Percentiles rank a stretch among this genome's conserved stretches.
Conservation (phyloP, 30 jellyfish, hydroid and myxozoan species). For the Cassiopea andromeda region DNA sequence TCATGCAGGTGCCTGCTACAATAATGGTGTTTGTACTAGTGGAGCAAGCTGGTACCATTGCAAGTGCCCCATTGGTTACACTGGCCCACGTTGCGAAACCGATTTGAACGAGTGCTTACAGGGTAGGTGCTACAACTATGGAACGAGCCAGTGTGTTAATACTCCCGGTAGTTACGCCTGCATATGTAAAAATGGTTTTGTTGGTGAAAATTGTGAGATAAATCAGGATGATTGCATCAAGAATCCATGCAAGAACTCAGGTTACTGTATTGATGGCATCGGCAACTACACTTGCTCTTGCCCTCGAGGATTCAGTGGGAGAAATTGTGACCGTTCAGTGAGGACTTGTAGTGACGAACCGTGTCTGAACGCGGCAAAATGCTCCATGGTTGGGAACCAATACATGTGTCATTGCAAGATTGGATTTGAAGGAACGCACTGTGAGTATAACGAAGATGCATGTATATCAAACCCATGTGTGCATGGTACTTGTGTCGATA, state of each 20-base stretch:
- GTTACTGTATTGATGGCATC: conserved; percentile 78
- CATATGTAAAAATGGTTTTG: conserved; percentile 73
- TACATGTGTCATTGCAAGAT: conserved; percentile 71
- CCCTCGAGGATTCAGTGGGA: conserved; percentile 83
- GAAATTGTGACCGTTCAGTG: conserved; percentile 73
- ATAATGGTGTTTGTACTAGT: conserved; percentile 69
- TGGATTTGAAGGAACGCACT: conserved; percentile 77
- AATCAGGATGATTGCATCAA: conserved; percentile 68
- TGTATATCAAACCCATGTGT: conserved; percentile 77
- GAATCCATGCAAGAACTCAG: conserved; percentile 75
- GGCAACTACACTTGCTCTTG: conserved; percentile 76
- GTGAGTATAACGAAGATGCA: conserved; percentile 76
- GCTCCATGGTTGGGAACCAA: conserved; percentile 57
- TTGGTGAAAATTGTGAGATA: conserved; percentile 79
- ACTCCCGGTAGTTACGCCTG: conserved; percentile 85
- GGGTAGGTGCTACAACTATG: conserved; percentile 59
- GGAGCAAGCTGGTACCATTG: conserved; percentile 75
- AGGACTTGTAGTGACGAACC: conserved; percentile 78
- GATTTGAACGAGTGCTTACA: conserved; percentile 70
- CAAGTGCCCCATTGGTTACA: conserved; percentile 69
- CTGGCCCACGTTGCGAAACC: conserved; percentile 87
- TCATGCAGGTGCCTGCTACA: conserved; percentile 85
- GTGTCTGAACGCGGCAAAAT: conserved; percentile 64
- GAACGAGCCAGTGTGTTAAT: conserved; percentile 72
- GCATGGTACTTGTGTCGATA: conserved; percentile 76